These are phyloP conservation scores for Philaethria dido DNA, from an alignment of 2,888 invertebrate species.

Conservation along the genomic window DNA sequence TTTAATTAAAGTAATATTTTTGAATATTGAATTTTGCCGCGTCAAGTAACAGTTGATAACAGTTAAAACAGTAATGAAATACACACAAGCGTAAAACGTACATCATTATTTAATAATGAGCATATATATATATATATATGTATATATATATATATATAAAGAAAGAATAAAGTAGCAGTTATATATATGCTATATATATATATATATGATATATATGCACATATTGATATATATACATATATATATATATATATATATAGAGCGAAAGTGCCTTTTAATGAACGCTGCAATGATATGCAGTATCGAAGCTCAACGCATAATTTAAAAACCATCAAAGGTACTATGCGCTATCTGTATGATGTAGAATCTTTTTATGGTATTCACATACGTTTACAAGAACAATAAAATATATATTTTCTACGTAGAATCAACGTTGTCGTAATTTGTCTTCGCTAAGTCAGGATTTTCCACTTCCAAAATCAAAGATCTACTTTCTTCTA, in stretches of 20 bases:
- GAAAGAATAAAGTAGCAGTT: too few relatives aligned
- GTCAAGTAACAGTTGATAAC: too few relatives aligned
- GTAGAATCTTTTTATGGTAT: background rate
- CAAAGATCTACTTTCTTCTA: conserved; percentile 14
- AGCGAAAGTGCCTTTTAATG: conserved; percentile 34
- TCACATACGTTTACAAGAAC: background rate
- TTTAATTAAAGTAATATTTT: background rate
- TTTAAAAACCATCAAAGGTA: conserved; percentile 31
- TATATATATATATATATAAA: too few relatives aligned
- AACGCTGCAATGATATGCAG: conserved; percentile 35
- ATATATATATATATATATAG: conserved; percentile 42
- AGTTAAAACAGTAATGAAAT: too few relatives aligned
- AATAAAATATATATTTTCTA: background rate
- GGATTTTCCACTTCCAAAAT: too few relatives aligned
- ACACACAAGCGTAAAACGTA: too few relatives aligned
- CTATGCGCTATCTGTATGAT: conserved; percentile 6
- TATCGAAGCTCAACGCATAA: conserved; percentile 35
- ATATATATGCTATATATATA: too few relatives aligned
- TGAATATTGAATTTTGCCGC: background rate
- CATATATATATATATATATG: too few relatives aligned
- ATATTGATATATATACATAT: too few relatives aligned
- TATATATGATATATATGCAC: too few relatives aligned
- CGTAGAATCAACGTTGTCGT: background rate
- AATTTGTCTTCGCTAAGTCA: conserved; percentile 6
- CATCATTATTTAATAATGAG: too few relatives aligned